A percentile compares a stretch with the other conserved stretches of the same genome.
Conservation (phyloP, 2,888 invertebrate genomes). For the Cosmia pyralina region DNA sequence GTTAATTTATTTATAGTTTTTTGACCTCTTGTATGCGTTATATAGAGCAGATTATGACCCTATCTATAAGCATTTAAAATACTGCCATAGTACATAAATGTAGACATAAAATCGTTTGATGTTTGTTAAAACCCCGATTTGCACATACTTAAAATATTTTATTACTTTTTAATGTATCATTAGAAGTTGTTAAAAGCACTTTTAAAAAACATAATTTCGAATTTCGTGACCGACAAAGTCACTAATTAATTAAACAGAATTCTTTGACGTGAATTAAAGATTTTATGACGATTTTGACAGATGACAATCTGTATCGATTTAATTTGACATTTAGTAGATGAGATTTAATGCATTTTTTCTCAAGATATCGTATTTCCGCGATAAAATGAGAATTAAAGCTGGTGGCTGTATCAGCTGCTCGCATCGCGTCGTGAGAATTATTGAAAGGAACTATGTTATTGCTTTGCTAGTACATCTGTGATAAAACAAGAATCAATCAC, state of each 20-base stretch:
- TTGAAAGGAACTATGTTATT: conserved; percentile 52
- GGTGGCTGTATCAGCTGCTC: conserved; percentile 20
- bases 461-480: conserved; percentile 31
- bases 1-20: conserved; percentile 27
- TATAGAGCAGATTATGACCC: conserved; percentile 29
- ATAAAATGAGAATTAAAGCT: conserved; percentile 22
- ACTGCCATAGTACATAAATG: conserved; percentile 32
- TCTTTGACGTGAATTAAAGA: conserved; percentile 24
- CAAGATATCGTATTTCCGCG: conserved; percentile 46
- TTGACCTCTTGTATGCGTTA: conserved; percentile 15
- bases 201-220: conserved; percentile 33
- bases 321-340: conserved; percentile 28
- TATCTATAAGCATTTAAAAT: conserved; percentile 39
- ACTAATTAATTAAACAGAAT: conserved; percentile 53
- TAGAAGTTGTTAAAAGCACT: conserved; percentile 53
- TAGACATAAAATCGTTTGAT: conserved; percentile 46
- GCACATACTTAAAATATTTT: conserved; percentile 58
- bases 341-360: conserved; percentile 44
- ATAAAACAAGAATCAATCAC: conserved; percentile 47
- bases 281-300: conserved; percentile 41
- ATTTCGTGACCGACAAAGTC: conserved; percentile 45
- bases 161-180: conserved; percentile 57
- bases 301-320: conserved; percentile 38
- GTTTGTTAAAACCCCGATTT: conserved; percentile 48
- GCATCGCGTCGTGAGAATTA: conserved; percentile 47